Evolutionary conservation across 2,113 vertebrate genomes (phyloP).

Genomic region (Lampris incognitus): DNA sequence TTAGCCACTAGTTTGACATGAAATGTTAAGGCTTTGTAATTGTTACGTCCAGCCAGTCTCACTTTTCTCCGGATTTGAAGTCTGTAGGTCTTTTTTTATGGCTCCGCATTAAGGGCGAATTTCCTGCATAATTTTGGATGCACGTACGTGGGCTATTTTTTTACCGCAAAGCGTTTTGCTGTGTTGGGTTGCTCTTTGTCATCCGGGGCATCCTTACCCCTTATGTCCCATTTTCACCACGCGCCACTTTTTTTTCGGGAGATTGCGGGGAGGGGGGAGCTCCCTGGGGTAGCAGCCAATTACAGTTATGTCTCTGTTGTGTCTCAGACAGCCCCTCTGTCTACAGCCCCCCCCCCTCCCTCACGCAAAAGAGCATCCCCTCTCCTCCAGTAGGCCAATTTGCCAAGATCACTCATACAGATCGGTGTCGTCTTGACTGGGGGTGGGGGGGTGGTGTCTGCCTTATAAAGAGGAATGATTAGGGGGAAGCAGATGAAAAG

Average conservation of each 20-base stretch:
- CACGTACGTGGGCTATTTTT: conserved; percentile 50
- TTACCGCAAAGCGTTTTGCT: conserved; percentile 34
- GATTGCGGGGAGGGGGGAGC: conserved; percentile 61
- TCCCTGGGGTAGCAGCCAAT: conserved; percentile 68
- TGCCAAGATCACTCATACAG: conserved; percentile 78
- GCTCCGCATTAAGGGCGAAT: conserved; percentile 69
- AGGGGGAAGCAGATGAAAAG: conserved; percentile 62
- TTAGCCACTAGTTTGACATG: conserved; percentile 78
- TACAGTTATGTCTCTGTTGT: conserved; percentile 76
- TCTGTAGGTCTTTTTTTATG: conserved; percentile 71
- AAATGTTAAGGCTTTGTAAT: conserved; percentile 72
- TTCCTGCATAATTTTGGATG: conserved; percentile 65
- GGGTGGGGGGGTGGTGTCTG: conserved; percentile 40
- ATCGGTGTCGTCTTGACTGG: conserved; percentile 70
- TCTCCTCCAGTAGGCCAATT: conserved; percentile 64
- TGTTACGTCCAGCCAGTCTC: conserved; percentile 74
- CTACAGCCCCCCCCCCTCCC: conserved; percentile 61
- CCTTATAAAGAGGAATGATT: conserved; percentile 60
- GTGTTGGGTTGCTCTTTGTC: conserved; percentile 42
- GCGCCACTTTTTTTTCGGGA: conserved; percentile 46
- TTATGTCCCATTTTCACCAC: conserved; percentile 41
- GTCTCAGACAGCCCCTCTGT: conserved; percentile 56
- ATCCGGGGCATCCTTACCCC: background rate
- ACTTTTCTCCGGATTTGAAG: conserved; percentile 78
- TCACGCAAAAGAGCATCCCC: conserved; percentile 50